phyloP scores from a whole-genome alignment of 2,797 vertebrate species.

The Amphiprion clarkii region DNA sequence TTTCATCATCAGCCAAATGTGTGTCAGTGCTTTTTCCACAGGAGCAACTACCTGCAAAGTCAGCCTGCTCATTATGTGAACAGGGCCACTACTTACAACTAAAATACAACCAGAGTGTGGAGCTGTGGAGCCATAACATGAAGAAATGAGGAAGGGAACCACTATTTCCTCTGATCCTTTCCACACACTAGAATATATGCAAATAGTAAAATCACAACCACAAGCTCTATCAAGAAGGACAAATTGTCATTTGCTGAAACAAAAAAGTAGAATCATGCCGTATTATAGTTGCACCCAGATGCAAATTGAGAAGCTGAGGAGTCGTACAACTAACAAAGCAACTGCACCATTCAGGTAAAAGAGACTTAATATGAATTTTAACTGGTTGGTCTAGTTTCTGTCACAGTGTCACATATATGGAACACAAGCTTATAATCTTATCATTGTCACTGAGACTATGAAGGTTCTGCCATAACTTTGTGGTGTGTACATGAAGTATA shows the following conservation, averaged over 20 bases:
- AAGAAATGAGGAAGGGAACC: background rate
- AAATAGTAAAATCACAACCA: too few relatives aligned
- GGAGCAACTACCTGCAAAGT: background rate
- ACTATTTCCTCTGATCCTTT: too few relatives aligned
- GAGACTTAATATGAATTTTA: too few relatives aligned
- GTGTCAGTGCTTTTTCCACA: slow-evolving; percentile 6
- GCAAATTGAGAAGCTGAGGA: background rate
- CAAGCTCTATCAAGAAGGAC: background rate
- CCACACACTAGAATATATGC: too few relatives aligned
- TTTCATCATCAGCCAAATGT: slow-evolving; percentile 18
- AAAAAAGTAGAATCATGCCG: too few relatives aligned
- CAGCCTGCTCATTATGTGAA: background rate
- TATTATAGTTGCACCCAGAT: background rate
- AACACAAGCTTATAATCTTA: background rate
- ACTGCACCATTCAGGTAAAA: background rate
- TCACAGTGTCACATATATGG: too few relatives aligned
- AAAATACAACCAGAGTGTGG: slow-evolving; percentile 52
- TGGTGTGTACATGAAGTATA: background rate
- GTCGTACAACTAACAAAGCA: background rate
- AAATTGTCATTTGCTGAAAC: too few relatives aligned
- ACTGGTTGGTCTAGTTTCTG: too few relatives aligned
- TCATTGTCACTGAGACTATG: background rate
- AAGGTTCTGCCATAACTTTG: background rate
- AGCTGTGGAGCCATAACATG: slow-evolving; percentile 42
- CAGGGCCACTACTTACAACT: background rate